phyloP scores from a whole-genome alignment of 53 echinoderm and acorn worm species.

The Hippasteria phrygiana region DNA sequence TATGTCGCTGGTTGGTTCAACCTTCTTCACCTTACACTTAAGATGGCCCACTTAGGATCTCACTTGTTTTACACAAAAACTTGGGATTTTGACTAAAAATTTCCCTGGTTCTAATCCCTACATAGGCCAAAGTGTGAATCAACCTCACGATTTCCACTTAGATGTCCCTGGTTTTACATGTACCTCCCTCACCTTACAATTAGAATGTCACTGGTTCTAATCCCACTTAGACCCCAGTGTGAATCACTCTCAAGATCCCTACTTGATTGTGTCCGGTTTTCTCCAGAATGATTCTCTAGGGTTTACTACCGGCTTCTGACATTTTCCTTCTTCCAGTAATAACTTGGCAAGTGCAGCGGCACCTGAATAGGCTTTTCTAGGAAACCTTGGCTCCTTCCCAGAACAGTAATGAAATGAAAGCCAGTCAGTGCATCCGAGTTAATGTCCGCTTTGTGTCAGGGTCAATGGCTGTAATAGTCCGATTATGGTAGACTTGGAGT shows the following conservation, averaged over 20 bases:
- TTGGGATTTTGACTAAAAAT: no score
- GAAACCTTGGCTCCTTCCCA: neutral
- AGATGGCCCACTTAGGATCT: no score
- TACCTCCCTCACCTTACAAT: neutral
- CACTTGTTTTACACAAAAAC: no score
- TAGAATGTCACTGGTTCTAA: neutral
- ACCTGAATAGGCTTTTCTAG: neutral
- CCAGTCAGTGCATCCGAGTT: neutral
- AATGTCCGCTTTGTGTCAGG: neutral
- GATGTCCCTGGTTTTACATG: no score
- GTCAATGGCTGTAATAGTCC: neutral
- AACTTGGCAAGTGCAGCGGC: neutral
- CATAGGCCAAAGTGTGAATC: no score
- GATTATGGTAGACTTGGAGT: neutral
- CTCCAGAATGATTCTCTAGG: neutral
- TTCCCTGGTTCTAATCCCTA: no score
- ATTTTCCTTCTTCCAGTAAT: neutral
- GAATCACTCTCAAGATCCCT: neutral
- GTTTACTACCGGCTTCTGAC: neutral
- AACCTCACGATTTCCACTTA: no score
- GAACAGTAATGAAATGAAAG: constrained; percentile 5
- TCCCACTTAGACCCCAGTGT: neutral
- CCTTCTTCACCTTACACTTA: no score
- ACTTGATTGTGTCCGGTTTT: neutral
- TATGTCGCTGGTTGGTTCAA: no score